Conservation (phyloP, 2,888 invertebrate genomes). For the Stenodera caucasica region DNA sequence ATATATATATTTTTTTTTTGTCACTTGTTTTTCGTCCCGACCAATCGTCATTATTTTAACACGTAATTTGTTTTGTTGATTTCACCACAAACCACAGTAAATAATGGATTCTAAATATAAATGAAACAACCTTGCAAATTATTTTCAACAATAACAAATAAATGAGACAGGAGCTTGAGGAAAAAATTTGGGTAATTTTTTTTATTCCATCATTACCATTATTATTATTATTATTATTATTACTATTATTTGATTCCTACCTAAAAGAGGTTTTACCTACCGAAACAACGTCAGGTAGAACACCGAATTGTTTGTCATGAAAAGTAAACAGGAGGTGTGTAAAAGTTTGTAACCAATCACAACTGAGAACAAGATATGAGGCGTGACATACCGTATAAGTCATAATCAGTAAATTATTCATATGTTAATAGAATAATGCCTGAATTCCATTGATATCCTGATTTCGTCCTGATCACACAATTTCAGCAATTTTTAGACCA, state of each 20-base stretch:
- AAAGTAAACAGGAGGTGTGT: slow-evolving; percentile 47
- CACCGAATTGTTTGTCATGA: slow-evolving; percentile 42
- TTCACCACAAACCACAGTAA: slow-evolving; percentile 36
- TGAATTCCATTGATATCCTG: slow-evolving; percentile 23
- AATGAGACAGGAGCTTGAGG: slow-evolving; percentile 10
- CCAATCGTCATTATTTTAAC: slow-evolving; percentile 21
- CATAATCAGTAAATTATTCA: slow-evolving; percentile 47
- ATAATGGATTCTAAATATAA: slow-evolving; percentile 41
- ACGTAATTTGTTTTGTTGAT: slow-evolving; percentile 31
- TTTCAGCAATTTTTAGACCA: too few species aligned
- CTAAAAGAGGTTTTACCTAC: slow-evolving; percentile 19
- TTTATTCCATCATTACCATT: not conserved
- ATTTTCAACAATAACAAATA: slow-evolving; percentile 32
- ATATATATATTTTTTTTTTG: not conserved
- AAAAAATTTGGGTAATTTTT: not conserved
- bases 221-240: not conserved
- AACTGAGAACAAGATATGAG: slow-evolving; percentile 40
- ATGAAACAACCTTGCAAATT: slow-evolving; percentile 39
- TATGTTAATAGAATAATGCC: slow-evolving; percentile 35
- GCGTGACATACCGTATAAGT: slow-evolving; percentile 48
- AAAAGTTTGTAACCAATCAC: slow-evolving; percentile 46
- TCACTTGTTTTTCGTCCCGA: slow-evolving; percentile 14
- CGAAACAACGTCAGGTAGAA: slow-evolving; percentile 32
- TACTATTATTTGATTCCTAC: slow-evolving; percentile 13
- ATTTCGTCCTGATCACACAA: too few species aligned